These are phyloP conservation scores for Lissonota sp. DNA, from an alignment of 2,888 invertebrate species.

Conservation along the genomic window DNA sequence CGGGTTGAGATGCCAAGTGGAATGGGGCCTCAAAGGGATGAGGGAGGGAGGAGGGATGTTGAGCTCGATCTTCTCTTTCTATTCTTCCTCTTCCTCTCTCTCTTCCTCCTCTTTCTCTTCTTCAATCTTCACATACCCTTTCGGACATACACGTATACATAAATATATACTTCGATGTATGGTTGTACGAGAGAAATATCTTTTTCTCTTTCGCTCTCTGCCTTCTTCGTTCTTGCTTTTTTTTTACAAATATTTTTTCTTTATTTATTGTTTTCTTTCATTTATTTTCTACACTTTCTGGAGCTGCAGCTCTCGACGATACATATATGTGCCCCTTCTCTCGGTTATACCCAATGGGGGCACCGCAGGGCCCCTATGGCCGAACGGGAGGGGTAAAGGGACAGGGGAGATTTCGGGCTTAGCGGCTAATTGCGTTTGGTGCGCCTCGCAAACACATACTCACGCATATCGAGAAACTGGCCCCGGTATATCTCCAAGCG, in stretches of 20 bases:
- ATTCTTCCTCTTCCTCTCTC: slow-evolving; percentile 51
- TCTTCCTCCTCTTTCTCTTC: slow-evolving; percentile 39
- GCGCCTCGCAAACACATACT: slow-evolving; percentile 66
- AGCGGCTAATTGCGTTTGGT: slow-evolving; percentile 82
- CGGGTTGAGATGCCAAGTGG: slow-evolving; percentile 45
- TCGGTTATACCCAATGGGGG: slow-evolving; percentile 69
- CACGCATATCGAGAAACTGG: slow-evolving; percentile 12
- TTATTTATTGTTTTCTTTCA: slow-evolving; percentile 38
- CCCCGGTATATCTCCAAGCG: background rate
- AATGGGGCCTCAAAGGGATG: slow-evolving; percentile 67
- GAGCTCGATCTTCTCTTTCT: slow-evolving; percentile 63
- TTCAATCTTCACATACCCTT: slow-evolving; percentile 56
- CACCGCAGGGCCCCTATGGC: slow-evolving; percentile 73
- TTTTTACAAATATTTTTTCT: slow-evolving; percentile 31
- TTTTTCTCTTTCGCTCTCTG: slow-evolving; percentile 65
- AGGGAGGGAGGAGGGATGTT: slow-evolving; percentile 71
- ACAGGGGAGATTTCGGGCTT: slow-evolving; percentile 76
- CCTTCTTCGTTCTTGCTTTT: slow-evolving; percentile 38
- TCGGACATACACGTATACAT: slow-evolving; percentile 43
- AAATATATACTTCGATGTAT: slow-evolving; percentile 56
- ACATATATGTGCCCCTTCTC: slow-evolving; percentile 57
- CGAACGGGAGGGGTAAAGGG: background rate
- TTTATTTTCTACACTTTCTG: slow-evolving; percentile 58
- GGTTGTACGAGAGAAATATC: slow-evolving; percentile 58
- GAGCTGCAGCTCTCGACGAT: slow-evolving; percentile 59